Conservation (phyloP, 2,113 vertebrate genomes). For the Athene cunicularia region DNA sequence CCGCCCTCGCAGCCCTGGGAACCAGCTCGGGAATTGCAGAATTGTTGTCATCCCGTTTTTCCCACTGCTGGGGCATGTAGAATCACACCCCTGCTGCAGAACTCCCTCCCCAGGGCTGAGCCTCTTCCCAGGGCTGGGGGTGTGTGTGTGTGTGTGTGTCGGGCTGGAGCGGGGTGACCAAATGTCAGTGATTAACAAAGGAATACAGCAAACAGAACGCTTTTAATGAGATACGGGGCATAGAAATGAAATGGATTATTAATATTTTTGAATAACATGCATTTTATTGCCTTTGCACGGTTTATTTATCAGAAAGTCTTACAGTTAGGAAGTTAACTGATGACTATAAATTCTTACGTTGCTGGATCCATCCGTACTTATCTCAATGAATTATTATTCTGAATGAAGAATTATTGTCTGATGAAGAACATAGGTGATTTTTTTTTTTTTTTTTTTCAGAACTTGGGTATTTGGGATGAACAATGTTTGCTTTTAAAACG, state of each 20-base stretch:
- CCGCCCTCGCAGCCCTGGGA: not conserved
- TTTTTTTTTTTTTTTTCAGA: not conserved
- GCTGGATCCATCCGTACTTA: not conserved
- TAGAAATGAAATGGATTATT: not conserved
- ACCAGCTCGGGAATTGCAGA: not conserved
- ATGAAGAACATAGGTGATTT: not conserved
- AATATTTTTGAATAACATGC: not conserved
- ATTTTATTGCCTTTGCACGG: not conserved
- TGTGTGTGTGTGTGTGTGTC: too few species aligned
- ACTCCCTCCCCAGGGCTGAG: not conserved
- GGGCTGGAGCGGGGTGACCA: fast-evolving
- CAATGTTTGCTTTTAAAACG: not conserved
- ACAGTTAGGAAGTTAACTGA: not conserved
- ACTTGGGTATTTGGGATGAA: not conserved
- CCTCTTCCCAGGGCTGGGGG: not conserved
- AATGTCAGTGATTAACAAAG: not conserved
- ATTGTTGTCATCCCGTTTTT: not conserved
- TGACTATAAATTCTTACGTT: not conserved
- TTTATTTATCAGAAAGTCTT: not conserved
- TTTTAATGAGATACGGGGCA: not conserved
- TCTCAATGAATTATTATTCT: not conserved
- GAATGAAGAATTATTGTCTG: not conserved
- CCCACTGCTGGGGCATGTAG: not conserved
- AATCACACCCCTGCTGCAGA: not conserved
- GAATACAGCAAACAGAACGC: not conserved